Conservation (phyloP, 1,140 invertebrate species). For the Atta texana region DNA sequence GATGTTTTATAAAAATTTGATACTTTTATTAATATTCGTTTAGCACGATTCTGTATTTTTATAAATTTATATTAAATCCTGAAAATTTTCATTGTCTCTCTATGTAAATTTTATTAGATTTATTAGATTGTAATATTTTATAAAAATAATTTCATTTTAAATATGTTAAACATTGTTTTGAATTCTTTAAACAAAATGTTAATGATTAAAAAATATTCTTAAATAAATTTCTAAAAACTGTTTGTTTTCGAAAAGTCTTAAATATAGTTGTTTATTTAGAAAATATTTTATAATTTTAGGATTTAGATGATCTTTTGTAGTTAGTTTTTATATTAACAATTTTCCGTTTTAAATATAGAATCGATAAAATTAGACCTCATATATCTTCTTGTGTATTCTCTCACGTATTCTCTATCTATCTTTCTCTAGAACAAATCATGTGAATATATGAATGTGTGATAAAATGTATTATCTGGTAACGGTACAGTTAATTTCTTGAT, state of each 20-base stretch:
- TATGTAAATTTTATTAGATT: not conserved
- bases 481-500: conserved; percentile 19
- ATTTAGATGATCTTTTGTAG: not conserved
- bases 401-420: not conserved
- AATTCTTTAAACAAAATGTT: conserved; percentile 7
- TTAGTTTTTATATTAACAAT: not conserved
- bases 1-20: not conserved
- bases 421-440: not conserved
- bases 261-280: not conserved
- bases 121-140: conserved; percentile 2
- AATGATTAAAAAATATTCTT: not conserved
- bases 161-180: not conserved
- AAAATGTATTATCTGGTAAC: conserved; percentile 20
- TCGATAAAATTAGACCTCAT: not conserved
- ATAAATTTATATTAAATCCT: not conserved
- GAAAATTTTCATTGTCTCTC: not conserved
- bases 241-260: not conserved
- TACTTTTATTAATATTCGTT: not conserved
- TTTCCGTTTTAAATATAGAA: not conserved
- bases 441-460: not conserved
- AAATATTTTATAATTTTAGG: not conserved
- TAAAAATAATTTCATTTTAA: not conserved
- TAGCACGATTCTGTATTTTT: not conserved
- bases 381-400: not conserved
- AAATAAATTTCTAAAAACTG: not conserved